A percentile compares a stretch with the other conserved stretches of the same genome.
Conservation (phyloP, 1,140 invertebrate genomes). For the Drosophila mauritiana region DNA sequence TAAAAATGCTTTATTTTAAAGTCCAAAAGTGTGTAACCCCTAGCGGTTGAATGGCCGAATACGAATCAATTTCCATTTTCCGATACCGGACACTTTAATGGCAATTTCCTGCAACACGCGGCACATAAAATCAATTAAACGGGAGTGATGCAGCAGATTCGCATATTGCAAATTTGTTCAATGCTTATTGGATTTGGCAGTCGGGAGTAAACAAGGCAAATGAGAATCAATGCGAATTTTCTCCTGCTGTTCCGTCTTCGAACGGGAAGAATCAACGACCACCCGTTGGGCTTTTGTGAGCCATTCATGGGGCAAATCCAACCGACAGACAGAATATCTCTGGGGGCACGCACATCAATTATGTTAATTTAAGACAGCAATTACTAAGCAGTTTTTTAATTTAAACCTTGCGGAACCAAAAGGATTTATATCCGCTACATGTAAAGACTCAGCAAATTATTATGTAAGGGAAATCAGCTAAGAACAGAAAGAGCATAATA, state of each 20-base stretch:
- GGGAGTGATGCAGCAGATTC: slow-evolving; percentile 73
- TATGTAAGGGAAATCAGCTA: too few relatives aligned
- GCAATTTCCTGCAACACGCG: slow-evolving; percentile 37
- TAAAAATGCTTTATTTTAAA: not conserved
- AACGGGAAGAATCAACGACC: slow-evolving; percentile 32
- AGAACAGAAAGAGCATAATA: slow-evolving; percentile 23
- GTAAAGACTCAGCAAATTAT: not conserved
- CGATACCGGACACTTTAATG: slow-evolving; percentile 2
- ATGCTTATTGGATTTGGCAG: slow-evolving; percentile 77
- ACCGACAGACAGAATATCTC: slow-evolving; percentile 17
- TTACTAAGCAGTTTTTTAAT: slow-evolving; percentile 65
- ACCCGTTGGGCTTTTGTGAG: slow-evolving; percentile 71
- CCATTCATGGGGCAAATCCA: slow-evolving; percentile 7
- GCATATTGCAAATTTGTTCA: slow-evolving; percentile 54
- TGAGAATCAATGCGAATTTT: slow-evolving; percentile 68
- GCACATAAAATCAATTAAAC: slow-evolving; percentile 76
- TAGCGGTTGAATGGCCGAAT: slow-evolving; percentile 1
- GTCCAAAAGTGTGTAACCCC: not conserved
- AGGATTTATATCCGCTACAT: slow-evolving; percentile 10
- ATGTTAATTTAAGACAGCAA: slow-evolving; percentile 75
- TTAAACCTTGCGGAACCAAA: slow-evolving; percentile 33
- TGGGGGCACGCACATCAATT: slow-evolving; percentile 65
- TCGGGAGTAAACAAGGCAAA: slow-evolving; percentile 50
- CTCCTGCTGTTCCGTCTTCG: slow-evolving; percentile 29
- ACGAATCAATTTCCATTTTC: slow-evolving; percentile 41